phyloP scores from a whole-genome alignment of 35 echinoderm and acorn worm species.

The Anneissia japonica region DNA sequence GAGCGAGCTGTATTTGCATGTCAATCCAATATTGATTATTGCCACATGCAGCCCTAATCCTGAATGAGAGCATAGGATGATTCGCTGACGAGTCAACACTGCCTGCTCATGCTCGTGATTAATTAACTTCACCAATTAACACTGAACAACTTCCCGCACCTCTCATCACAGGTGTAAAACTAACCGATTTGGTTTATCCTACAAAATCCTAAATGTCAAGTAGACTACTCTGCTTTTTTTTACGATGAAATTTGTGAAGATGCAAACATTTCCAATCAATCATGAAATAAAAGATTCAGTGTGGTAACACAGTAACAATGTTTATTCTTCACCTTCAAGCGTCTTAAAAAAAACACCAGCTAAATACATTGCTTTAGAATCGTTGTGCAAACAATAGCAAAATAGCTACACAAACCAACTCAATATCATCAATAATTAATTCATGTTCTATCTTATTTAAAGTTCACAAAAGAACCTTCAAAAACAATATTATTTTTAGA shows the following conservation, averaged over 20 bases:
- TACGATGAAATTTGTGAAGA: not conserved
- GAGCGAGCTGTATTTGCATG: not conserved
- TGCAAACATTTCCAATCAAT: not conserved
- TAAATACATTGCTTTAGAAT: not conserved
- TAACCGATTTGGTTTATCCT: not conserved
- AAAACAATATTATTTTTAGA: not conserved
- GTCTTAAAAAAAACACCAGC: not conserved
- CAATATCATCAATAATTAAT: not conserved
- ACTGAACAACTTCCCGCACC: not conserved
- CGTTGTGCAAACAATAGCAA: not conserved
- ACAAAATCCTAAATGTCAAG: not conserved
- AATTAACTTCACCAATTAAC: not conserved
- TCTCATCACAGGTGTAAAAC: not conserved
- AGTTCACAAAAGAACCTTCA: not conserved
- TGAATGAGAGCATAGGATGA: not conserved
- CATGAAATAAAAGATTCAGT: not conserved
- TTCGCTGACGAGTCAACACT: not conserved
- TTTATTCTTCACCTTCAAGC: not conserved
- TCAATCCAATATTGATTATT: not conserved
- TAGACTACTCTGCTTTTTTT: not conserved
- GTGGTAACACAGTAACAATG: not conserved
- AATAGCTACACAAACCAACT: not conserved
- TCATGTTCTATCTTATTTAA: not conserved
- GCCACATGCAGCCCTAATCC: not conserved
- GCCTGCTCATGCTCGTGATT: not conserved